Base-by-base conservation (phyloP, 1,140 invertebrate species). In the Globodera rostochiensis region DNA sequence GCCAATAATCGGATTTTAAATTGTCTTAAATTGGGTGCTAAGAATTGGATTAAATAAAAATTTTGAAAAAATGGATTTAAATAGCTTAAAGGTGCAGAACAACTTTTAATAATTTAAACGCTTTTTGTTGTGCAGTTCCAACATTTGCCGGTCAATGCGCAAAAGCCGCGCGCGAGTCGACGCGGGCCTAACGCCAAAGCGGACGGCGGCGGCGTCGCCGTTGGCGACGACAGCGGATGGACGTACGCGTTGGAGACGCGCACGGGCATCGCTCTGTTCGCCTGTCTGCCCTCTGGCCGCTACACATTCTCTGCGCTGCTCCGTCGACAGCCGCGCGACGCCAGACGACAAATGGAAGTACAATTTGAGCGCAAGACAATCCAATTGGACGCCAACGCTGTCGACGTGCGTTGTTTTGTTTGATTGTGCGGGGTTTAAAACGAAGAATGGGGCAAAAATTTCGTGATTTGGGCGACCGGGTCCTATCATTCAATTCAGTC, bases 241-340 rank as follows among this genome's bases (percentile, higher is more conserved):
- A 90, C 95, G n/a, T 98, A 96, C 88, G 92, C 94, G 87, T 92
- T 94, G 13, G 91, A 91, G 4, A 94, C 95, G 0, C 92, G 94
- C 82, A 90, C 91, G 74, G 96, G 96, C n/a, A 67, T 21, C n/a
- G 19, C 57, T 13, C 67, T 80, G 15, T 84, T 83, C 57, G 46
- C 82, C 36, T 83, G 82, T 57, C 57, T 83, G 15, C 82, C 82
- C 9, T 73, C 60, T 3, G 82, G 21, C 8, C 82, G 82, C 4
- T 83, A 83, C 60, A 46, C 50, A 19, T 2, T 73, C 71, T 74
- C 21, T 25, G 82, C 49, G 6, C 11, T 47, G 71, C 71, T 74
- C 13, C 36, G 83, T 66, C 25, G 25, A 45, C 25, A 66, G 3
- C 36, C 36, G 36, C 36, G 36, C 36, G 66, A 11, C n/a, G 11